Evolutionary conservation across 1,140 invertebrate genomes (phyloP).

Genomic region (Melitaea cinxia): DNA sequence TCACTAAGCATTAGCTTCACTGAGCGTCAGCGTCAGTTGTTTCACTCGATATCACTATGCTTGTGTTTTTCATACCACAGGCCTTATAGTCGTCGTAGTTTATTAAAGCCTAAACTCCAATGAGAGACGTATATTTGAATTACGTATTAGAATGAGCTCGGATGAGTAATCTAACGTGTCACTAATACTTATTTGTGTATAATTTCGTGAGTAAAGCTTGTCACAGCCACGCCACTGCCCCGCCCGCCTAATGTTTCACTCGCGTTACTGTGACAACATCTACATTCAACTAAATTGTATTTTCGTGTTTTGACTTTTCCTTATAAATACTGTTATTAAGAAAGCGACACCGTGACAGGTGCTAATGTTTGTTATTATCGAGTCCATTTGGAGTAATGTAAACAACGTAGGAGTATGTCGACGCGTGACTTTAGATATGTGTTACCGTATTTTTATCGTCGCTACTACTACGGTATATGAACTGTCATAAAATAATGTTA

Average conservation of each 20-base stretch:
- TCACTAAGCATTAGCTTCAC: no score
- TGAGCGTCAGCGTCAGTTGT: no score
- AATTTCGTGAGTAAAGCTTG: conserved; percentile 54
- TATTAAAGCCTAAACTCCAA: no score
- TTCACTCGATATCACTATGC: no score
- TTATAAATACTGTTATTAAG: conserved; percentile 81
- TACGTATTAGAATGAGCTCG: not conserved
- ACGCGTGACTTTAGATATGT: conserved; percentile 5
- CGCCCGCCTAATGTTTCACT: conserved; percentile 73
- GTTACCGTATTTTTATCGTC: not conserved
- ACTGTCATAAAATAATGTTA: not conserved
- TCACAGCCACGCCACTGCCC: conserved; percentile 49
- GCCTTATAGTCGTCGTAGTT: no score
- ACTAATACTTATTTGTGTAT: conserved; percentile 51
- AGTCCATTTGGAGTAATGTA: conserved; percentile 68
- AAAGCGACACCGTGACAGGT: conserved; percentile 74
- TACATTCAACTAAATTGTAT: conserved; percentile 80
- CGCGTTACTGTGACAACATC: conserved; percentile 75
- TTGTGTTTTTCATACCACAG: no score
- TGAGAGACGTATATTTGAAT: not conserved
- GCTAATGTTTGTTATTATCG: conserved; percentile 75
- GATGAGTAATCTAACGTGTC: conserved; percentile 34
- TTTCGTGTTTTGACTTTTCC: conserved; percentile 80
- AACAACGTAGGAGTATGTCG: conserved; percentile 45
- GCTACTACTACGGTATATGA: not conserved